Percentiles rank a stretch among this genome's conserved stretches.
phyloP scores from a whole-genome alignment of 2,888 invertebrate genomes.

The Chrysolina haemoptera region DNA sequence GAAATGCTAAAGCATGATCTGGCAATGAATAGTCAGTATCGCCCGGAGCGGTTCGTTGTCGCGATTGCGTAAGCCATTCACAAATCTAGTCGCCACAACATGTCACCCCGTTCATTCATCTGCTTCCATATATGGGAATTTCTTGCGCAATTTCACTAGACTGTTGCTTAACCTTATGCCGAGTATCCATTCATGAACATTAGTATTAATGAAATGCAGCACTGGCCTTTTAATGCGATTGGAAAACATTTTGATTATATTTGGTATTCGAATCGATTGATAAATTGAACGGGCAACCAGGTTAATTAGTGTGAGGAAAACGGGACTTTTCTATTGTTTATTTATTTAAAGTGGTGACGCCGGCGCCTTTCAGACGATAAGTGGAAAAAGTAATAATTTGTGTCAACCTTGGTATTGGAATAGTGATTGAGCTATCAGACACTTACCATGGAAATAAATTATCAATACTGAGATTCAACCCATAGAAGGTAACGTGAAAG shows the following conservation, averaged over 20 bases:
- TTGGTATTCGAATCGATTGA: conserved; percentile 1
- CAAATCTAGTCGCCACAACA: conserved; percentile 30
- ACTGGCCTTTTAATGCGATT: conserved; percentile 29
- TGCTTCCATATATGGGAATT: conserved; percentile 27
- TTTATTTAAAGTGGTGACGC: background rate
- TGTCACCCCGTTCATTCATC: conserved; percentile 31
- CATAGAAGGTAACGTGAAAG: background rate
- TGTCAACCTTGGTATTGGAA: background rate
- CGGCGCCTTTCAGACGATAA: background rate
- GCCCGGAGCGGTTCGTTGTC: background rate
- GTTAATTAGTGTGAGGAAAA: background rate
- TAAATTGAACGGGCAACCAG: background rate
- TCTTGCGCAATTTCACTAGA: conserved; percentile 27
- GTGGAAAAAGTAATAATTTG: background rate
- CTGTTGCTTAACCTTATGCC: conserved; percentile 14
- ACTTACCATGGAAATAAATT: background rate
- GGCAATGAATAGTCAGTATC: conserved; percentile 14
- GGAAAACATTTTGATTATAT: conserved; percentile 30
- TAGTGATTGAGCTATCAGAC: background rate
- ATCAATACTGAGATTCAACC: background rate
- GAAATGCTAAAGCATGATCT: conserved; percentile 13
- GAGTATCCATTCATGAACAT: conserved; percentile 28
- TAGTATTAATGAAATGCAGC: conserved; percentile 30
- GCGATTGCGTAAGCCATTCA: conserved; percentile 27
- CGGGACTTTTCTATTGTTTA: background rate